Evolutionary conservation across 2,888 invertebrate species (phyloP).

Genomic region (Sinodicranocentrus sp.): DNA sequence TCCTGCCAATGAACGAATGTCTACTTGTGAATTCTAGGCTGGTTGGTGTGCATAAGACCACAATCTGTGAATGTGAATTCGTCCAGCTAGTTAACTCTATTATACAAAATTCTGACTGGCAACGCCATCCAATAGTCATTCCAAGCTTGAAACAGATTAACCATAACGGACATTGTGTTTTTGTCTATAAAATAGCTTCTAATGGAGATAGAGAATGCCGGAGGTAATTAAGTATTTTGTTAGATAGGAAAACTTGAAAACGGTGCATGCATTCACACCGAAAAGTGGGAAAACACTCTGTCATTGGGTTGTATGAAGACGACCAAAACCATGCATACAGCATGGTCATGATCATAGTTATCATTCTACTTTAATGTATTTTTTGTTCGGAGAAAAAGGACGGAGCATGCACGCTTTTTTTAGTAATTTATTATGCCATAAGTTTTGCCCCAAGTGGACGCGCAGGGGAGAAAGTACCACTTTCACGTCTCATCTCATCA

Average conservation of each 20-base stretch:
- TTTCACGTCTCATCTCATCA: constrained; percentile 60
- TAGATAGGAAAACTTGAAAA: neutral
- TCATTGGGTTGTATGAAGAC: neutral
- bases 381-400: neutral
- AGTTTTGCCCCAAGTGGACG: constrained; percentile 18
- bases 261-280: neutral
- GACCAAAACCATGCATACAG: neutral
- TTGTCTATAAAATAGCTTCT: too few relatives aligned
- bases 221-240: constrained; percentile 39
- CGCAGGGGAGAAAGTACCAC: constrained; percentile 33
- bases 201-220: constrained; percentile 30
- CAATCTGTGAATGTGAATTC: too few relatives aligned
- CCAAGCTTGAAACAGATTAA: too few relatives aligned
- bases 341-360: constrained; percentile 8
- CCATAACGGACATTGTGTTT: too few relatives aligned
- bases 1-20: too few relatives aligned
- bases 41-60: too few relatives aligned
- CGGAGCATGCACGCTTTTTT: constrained; percentile 21
- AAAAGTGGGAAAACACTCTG: neutral
- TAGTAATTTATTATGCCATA: constrained; percentile 42
- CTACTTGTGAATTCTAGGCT: too few relatives aligned
- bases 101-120: too few relatives aligned
- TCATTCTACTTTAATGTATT: constrained; percentile 19
- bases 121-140: too few relatives aligned
- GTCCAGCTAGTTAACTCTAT: too few relatives aligned